Evolutionary conservation across 2,113 vertebrate genomes (phyloP).

Genomic region (Seriola quinqueradiata): DNA sequence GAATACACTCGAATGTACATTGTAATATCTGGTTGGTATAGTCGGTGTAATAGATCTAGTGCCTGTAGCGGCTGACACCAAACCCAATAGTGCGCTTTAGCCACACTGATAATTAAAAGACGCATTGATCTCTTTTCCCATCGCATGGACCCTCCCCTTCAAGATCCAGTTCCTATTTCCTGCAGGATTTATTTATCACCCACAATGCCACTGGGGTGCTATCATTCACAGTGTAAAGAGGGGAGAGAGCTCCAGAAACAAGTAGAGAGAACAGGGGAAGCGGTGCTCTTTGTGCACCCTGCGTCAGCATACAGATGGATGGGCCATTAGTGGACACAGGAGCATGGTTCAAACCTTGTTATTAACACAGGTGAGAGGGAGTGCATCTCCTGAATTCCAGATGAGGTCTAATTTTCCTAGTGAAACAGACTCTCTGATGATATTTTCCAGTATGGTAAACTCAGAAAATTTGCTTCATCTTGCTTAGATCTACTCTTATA

Average conservation of each 20-base stretch:
- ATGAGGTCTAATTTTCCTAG: conserved; percentile 39
- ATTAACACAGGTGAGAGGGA: conserved; percentile 66
- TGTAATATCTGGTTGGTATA: conserved; percentile 44
- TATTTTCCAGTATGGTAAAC: conserved; percentile 9
- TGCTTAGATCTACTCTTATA: background rate
- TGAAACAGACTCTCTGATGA: conserved; percentile 18
- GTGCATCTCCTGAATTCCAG: conserved; percentile 39
- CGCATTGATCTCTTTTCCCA: conserved; percentile 75
- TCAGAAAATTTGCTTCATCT: background rate
- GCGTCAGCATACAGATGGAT: conserved; percentile 74
- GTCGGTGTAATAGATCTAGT: conserved; percentile 66
- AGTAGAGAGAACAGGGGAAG: conserved; percentile 62
- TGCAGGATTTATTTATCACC: conserved; percentile 82
- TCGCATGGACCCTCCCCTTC: conserved; percentile 52
- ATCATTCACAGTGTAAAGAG: conserved; percentile 77
- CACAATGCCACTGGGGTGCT: conserved; percentile 74
- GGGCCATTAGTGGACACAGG: conserved; percentile 74
- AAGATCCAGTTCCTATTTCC: conserved; percentile 79
- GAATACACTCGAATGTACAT: conserved; percentile 47
- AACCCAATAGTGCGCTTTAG: conserved; percentile 70
- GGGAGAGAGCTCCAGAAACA: conserved; percentile 72
- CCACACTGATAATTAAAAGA: conserved; percentile 82
- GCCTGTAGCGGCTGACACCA: conserved; percentile 55
- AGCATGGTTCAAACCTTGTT: conserved; percentile 67
- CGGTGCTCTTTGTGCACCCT: conserved; percentile 69